Evolutionary conservation across 2,113 vertebrate species (phyloP).

Genomic region (Rattus norvegicus): DNA sequence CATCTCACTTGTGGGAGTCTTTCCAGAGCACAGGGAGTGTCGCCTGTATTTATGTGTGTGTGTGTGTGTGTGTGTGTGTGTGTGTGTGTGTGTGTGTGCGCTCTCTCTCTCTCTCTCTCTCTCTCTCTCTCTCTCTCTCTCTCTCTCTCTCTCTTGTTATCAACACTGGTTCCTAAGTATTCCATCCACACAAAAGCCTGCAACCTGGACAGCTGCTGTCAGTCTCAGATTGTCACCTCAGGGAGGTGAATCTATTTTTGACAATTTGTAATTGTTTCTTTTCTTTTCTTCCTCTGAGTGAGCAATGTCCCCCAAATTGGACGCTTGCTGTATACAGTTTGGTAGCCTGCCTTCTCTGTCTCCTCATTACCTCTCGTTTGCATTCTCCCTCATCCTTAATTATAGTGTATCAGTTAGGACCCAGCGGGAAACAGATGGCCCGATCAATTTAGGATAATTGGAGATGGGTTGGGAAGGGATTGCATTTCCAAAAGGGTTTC

Average conservation of each 20-base stretch:
- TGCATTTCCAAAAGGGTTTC: not conserved
- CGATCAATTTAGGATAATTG: constrained; percentile 62
- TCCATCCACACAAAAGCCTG: not conserved
- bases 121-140: too few relatives aligned
- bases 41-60: not conserved
- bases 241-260: constrained; percentile 17
- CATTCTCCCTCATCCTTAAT: constrained; percentile 39
- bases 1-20: not conserved
- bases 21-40: not conserved
- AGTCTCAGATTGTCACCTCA: not conserved
- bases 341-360: not conserved
- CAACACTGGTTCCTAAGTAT: not conserved
- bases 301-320: not conserved
- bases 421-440: constrained; percentile 54
- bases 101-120: too few relatives aligned
- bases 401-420: constrained; percentile 32
- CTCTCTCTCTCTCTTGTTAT: not conserved
- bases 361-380: constrained; percentile 30
- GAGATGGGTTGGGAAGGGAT: constrained; percentile 1
- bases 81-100: too few relatives aligned
- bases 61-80: not conserved
- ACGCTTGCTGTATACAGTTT: not conserved
- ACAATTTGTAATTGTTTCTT: not conserved
- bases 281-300: not conserved
- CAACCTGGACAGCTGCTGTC: not conserved